These are phyloP conservation scores for Axea sp. DNA, from an alignment of 2,888 invertebrate genomes.

Conservation along the genomic window DNA sequence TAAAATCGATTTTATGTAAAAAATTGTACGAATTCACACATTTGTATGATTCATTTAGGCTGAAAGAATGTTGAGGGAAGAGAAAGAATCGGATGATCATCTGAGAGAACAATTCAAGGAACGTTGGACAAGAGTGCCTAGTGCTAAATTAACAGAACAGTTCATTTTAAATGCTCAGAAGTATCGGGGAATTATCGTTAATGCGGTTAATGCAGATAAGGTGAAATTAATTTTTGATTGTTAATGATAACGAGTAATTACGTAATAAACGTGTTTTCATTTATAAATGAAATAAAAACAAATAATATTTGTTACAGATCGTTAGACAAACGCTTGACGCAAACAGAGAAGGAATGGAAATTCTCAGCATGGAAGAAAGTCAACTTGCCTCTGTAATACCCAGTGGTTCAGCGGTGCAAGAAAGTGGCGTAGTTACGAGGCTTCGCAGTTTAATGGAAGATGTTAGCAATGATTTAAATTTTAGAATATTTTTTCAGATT, in stretches of 20 bases:
- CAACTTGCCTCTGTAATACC: constrained; percentile 88
- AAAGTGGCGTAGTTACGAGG: constrained; percentile 83
- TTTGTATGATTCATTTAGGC: constrained; percentile 79
- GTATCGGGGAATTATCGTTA: constrained; percentile 95
- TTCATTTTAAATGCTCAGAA: constrained; percentile 93
- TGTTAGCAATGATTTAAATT: constrained; percentile 76
- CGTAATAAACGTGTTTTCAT: too few relatives aligned
- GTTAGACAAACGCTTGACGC: constrained; percentile 92
- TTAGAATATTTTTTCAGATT: too few relatives aligned
- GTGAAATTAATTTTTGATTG: constrained; percentile 69
- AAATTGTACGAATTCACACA: too few relatives aligned
- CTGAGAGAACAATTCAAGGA: constrained; percentile 94
- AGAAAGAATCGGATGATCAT: constrained; percentile 93
- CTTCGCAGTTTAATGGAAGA: constrained; percentile 90
- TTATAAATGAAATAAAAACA: too few relatives aligned
- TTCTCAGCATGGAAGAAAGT: constrained; percentile 88
- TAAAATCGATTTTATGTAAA: too few relatives aligned
- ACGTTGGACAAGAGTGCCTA: constrained; percentile 94
- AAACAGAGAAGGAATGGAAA: constrained; percentile 88
- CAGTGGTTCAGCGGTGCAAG: constrained; percentile 81
- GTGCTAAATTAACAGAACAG: constrained; percentile 92
- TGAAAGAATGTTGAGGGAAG: constrained; percentile 92
- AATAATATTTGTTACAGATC: too few relatives aligned
- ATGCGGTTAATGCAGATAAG: constrained; percentile 87
- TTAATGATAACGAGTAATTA: too few relatives aligned